Percentiles rank a stretch among this genome's conserved stretches.
phyloP scores from a whole-genome alignment of 2,113 vertebrate species.

The Spea multiplicata region DNA sequence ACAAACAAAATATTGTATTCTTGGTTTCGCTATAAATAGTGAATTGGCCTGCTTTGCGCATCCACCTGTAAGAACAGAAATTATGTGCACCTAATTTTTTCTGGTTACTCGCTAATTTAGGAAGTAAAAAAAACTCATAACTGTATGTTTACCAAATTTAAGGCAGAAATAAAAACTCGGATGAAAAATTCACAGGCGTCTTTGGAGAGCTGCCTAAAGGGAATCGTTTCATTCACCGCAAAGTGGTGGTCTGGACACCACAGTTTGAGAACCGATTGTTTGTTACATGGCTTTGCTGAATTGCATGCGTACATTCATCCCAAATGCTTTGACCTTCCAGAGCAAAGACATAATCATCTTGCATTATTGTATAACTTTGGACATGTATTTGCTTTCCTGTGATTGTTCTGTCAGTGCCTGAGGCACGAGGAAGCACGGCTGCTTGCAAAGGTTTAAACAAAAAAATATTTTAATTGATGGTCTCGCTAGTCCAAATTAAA shows the following conservation, averaged over 20 bases:
- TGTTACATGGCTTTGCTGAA: not conserved
- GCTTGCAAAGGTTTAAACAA: not conserved
- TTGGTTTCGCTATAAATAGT: no score
- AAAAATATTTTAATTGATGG: not conserved
- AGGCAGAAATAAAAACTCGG: no score
- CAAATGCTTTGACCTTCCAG: not conserved
- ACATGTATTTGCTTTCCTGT: not conserved
- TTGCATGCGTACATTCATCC: not conserved
- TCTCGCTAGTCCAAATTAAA: not conserved
- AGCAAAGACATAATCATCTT: not conserved
- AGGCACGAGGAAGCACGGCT: not conserved
- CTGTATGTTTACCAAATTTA: no score
- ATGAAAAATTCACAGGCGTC: not conserved
- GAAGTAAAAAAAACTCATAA: no score
- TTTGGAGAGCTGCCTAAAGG: not conserved
- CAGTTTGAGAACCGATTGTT: not conserved
- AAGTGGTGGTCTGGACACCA: not conserved
- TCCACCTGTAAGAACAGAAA: no score
- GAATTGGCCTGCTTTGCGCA: no score
- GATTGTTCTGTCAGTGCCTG: not conserved
- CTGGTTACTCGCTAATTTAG: no score
- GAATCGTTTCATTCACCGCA: not conserved
- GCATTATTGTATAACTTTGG: not conserved
- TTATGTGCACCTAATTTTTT: no score
- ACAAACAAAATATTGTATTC: no score